phyloP scores from a whole-genome alignment of 2,797 vertebrate genomes.

The Harpagifer antarcticus region DNA sequence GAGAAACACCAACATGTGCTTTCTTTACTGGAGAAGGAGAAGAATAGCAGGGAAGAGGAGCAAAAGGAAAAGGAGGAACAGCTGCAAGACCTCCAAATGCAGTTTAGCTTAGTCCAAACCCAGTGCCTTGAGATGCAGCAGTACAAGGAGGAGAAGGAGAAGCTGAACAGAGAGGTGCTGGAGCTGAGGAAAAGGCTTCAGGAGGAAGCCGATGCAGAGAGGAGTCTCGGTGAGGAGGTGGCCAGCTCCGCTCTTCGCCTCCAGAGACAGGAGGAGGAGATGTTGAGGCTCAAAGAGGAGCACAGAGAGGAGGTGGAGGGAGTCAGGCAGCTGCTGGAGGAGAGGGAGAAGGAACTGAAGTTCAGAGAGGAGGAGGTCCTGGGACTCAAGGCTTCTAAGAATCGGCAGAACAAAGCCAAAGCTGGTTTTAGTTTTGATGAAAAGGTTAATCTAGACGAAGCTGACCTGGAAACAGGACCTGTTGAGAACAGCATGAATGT shows the following conservation, averaged over 20 bases:
- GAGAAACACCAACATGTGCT: constrained; percentile 70
- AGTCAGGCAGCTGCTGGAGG: constrained; percentile 70
- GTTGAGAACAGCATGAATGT: constrained; percentile 52
- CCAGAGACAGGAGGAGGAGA: constrained; percentile 65
- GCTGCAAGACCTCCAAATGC: constrained; percentile 74
- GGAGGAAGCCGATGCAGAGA: constrained; percentile 66
- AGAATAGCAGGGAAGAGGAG: constrained; percentile 75
- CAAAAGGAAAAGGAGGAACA: constrained; percentile 72
- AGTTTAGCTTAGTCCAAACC: constrained; percentile 73
- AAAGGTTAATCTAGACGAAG: constrained; percentile 26
- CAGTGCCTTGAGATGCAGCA: constrained; percentile 78
- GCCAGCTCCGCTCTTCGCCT: constrained; percentile 64
- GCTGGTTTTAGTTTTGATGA: constrained; percentile 42
- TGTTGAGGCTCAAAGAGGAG: constrained; percentile 63
- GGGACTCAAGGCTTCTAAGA: constrained; percentile 71
- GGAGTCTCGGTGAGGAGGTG: constrained; percentile 59
- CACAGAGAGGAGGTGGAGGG: constrained; percentile 64
- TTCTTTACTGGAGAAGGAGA: constrained; percentile 80
- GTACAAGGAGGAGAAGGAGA: constrained; percentile 85
- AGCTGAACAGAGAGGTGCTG: constrained; percentile 81
- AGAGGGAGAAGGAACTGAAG: constrained; percentile 68
- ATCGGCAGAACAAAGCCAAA: constrained; percentile 70
- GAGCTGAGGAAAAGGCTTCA: constrained; percentile 77
- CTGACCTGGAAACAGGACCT: constrained; percentile 44
- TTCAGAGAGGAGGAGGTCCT: constrained; percentile 65